Evolutionary conservation across 2,113 vertebrate genomes (phyloP).

Genomic region (Boulengeromyrus knoepffleri): DNA sequence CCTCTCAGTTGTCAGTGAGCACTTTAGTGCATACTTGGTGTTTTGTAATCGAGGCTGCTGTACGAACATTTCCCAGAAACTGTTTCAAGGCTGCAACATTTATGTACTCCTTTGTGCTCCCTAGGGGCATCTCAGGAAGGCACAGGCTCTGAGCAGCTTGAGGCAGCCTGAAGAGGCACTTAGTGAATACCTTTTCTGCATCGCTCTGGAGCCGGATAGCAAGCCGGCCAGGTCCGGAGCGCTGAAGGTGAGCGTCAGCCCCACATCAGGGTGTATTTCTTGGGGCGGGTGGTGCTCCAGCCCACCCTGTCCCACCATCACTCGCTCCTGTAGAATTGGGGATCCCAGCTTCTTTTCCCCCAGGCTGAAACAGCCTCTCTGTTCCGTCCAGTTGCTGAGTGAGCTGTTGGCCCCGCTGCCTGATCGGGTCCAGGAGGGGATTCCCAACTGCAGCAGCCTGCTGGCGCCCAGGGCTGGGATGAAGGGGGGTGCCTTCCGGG

Average conservation of each 20-base stretch:
- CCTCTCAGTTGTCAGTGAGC: not conserved
- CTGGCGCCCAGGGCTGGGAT: constrained; percentile 70
- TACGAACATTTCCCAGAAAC: not conserved
- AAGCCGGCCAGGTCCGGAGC: constrained; percentile 70
- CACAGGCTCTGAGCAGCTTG: constrained; percentile 73
- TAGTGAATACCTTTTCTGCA: constrained; percentile 77
- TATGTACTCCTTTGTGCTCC: constrained; percentile 4
- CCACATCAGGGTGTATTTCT: not conserved
- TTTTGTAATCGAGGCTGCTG: not conserved
- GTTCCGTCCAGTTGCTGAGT: constrained; percentile 68
- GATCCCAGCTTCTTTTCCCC: not conserved
- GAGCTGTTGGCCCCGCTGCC: constrained; percentile 76
- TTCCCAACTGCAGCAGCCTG: constrained; percentile 67
- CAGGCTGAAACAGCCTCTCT: constrained; percentile 14
- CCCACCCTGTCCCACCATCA: not conserved
- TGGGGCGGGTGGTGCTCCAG: not conserved
- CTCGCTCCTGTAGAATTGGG: not conserved
- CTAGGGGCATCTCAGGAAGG: constrained; percentile 79
- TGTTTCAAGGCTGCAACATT: not conserved
- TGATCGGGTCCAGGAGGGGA: constrained; percentile 73
- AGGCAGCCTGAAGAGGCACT: constrained; percentile 80
- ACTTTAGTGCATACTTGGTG: not conserved
- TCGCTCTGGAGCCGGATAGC: constrained; percentile 76
- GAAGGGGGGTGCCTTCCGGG: constrained; percentile 61
- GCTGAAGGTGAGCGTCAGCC: constrained; percentile 59